These are phyloP conservation scores for Channa striata DNA, from an alignment of 2,797 vertebrate genomes.

Conservation along the genomic window DNA sequence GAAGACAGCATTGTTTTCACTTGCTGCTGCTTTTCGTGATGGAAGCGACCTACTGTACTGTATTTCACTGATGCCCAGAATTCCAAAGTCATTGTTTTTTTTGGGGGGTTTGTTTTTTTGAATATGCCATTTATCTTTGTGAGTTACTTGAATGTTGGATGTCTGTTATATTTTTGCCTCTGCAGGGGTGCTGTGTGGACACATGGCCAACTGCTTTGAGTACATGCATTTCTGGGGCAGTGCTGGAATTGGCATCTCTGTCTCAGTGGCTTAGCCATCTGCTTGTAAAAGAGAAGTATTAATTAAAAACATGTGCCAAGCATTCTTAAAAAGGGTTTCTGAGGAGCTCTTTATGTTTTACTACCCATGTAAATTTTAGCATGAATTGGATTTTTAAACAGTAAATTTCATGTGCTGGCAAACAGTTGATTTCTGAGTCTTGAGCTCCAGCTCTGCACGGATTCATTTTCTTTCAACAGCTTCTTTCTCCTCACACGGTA, in stretches of 20 bases:
- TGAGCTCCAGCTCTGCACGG: constrained; percentile 3
- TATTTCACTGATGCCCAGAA: constrained; percentile 53
- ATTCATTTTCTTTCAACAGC: constrained; percentile 8
- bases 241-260: constrained; percentile 35
- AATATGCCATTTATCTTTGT: constrained; percentile 1
- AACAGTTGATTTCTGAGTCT: constrained; percentile 2
- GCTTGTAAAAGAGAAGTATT: constrained; percentile 37
- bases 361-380: neutral
- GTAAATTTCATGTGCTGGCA: constrained; percentile 4
- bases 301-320: constrained; percentile 33
- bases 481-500: constrained; percentile 18
- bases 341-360: constrained; percentile 7
- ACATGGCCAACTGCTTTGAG: constrained; percentile 37
- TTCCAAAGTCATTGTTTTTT: constrained; percentile 12
- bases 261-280: constrained; percentile 56
- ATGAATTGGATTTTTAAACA: constrained; percentile 22
- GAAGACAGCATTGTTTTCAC: constrained; percentile 73
- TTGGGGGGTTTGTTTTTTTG: too few relatives aligned
- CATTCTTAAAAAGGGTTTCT: constrained; percentile 25
- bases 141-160: constrained; percentile 20
- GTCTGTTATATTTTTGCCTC: constrained; percentile 18
- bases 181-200: constrained; percentile 29
- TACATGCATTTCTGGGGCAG: constrained; percentile 26
- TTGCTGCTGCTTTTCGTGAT: constrained; percentile 50
- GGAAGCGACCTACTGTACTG: constrained; percentile 53